Conservation (phyloP, 2,888 invertebrate genomes). For the Neria commutata region DNA sequence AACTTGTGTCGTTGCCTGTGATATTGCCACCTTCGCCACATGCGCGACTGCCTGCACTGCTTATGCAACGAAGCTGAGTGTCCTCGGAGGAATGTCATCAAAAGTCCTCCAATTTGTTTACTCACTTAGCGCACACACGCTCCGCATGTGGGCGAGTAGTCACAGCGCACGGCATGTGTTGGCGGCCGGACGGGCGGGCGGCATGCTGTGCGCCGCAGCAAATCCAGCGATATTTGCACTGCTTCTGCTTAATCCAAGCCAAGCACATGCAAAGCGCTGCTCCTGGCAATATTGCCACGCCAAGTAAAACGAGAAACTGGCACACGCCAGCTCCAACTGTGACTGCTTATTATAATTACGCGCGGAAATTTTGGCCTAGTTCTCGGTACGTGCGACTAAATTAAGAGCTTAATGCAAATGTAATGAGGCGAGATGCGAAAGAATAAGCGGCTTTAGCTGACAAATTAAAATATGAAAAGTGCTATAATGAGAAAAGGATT, state of each 20-base stretch:
- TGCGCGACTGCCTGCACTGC: no score
- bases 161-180: not conserved
- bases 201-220: no score
- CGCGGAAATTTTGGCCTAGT: not conserved
- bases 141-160: not conserved
- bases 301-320: no score
- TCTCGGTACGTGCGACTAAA: not conserved
- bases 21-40: no score
- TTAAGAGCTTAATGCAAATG: not conserved
- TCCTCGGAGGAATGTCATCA: constrained; percentile 32
- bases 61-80: constrained; percentile 29
- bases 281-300: no score
- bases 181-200: not conserved
- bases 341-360: not conserved
- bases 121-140: constrained; percentile 27
- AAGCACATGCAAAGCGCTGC: constrained; percentile 3
- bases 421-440: not conserved
- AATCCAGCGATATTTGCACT: no score
- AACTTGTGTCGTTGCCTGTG: not conserved
- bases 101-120: constrained; percentile 34
- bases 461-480: no score
- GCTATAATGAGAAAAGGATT: no score
- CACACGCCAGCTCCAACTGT: no score
- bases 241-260: constrained; percentile 13
- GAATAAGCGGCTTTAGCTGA: not conserved